Evolutionary conservation across 2,888 invertebrate species (phyloP).

Genomic region (Syrista parreyssii): DNA sequence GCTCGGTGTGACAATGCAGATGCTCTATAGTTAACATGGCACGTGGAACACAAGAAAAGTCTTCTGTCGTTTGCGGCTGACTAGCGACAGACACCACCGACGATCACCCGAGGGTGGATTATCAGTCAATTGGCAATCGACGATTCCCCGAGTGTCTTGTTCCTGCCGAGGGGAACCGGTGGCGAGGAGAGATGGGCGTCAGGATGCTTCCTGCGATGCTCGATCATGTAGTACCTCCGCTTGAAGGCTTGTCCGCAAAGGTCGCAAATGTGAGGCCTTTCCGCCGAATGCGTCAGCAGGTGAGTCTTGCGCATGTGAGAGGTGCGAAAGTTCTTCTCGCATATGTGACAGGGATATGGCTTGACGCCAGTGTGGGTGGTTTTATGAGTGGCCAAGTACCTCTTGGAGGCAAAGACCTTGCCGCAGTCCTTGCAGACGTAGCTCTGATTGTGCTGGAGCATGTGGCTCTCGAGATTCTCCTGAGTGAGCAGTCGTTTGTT

Average conservation of each 20-base stretch:
- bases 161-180: conserved; percentile 36
- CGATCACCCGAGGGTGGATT: not conserved
- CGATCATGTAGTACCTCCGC: conserved; percentile 41
- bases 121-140: not conserved
- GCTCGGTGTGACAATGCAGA: no score
- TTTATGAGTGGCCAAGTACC: conserved; percentile 48
- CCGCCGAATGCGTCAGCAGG: conserved; percentile 43
- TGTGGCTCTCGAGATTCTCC: conserved; percentile 46
- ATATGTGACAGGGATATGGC: conserved; percentile 49
- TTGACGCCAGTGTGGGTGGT: conserved; percentile 47
- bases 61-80: no score
- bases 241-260: conserved; percentile 49
- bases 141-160: conserved; percentile 7
- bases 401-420: conserved; percentile 50
- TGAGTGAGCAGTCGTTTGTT: conserved; percentile 50
- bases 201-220: conserved; percentile 43
- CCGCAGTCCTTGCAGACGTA: conserved; percentile 53
- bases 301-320: conserved; percentile 44
- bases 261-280: conserved; percentile 46
- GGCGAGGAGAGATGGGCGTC: conserved; percentile 42
- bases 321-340: conserved; percentile 48
- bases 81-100: no score
- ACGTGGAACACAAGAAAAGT: no score
- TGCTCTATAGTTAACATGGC: no score
- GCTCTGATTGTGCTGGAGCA: conserved; percentile 44